A percentile compares a stretch with the other conserved stretches of the same genome.
Evolutionary conservation across 2,888 invertebrate genomes (phyloP).

Genomic region (Panzeria rudis): DNA sequence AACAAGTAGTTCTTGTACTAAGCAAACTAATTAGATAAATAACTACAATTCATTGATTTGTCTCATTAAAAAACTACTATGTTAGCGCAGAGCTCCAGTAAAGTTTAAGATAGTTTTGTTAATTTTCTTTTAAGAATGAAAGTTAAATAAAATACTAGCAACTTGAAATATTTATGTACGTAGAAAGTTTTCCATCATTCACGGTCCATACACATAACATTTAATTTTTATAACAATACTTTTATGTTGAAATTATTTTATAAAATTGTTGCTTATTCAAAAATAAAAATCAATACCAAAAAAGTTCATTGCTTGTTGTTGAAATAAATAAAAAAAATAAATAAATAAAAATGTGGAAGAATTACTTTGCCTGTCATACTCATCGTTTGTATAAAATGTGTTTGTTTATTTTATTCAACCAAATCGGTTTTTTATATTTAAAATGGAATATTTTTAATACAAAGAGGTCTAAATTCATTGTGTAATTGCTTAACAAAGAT

Average conservation of each 20-base stretch:
- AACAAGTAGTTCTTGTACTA: too few relatives aligned
- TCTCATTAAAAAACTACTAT: too few relatives aligned
- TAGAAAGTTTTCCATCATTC: too few relatives aligned
- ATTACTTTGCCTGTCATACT: constrained; percentile 17
- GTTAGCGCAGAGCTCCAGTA: too few relatives aligned
- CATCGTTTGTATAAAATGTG: neutral
- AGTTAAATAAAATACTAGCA: too few relatives aligned
- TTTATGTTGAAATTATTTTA: neutral
- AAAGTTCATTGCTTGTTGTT: constrained; percentile 12
- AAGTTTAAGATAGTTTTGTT: too few relatives aligned
- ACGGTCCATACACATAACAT: too few relatives aligned
- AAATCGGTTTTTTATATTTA: neutral
- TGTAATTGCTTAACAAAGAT: constrained; percentile 10
- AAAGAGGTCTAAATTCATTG: constrained; percentile 9
- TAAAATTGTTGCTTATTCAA: neutral
- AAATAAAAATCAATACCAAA: neutral
- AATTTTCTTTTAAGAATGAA: too few relatives aligned
- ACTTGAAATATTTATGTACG: too few relatives aligned
- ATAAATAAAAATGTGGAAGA: neutral
- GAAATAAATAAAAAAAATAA: neutral
- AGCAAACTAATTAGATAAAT: too few relatives aligned
- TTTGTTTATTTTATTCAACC: constrained; percentile 4
- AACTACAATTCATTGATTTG: too few relatives aligned
- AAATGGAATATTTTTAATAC: neutral
- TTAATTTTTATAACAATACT: too few relatives aligned